Base-by-base conservation (phyloP, 2,113 vertebrate species). In the Athene cunicularia region DNA sequence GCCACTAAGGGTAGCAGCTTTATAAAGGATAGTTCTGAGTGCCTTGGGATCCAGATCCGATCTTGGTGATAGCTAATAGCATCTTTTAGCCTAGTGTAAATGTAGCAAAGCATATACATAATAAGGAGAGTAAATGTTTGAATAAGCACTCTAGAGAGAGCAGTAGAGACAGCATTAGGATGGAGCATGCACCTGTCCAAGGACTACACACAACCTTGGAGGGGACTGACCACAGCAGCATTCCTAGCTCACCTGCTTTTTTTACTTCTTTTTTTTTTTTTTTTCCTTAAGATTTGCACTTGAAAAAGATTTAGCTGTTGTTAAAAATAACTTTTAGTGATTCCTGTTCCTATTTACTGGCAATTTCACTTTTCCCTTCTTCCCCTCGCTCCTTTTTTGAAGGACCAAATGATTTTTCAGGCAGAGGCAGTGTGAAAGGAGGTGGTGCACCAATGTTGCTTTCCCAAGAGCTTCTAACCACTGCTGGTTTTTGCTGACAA, bases 381-480 rank as follows among this genome's bases (percentile, higher is more conserved):
- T 53, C 76, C 30, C 14, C 23, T 63, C 6, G 15, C 3, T 5
- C 13, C 13, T 5, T 68, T 50, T 72, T 27, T 62, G 55, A 87
- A 64, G n/a, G 32, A 43, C 8, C 3, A 55, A 80, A 53, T 0
- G 1, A 49, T 74, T 81, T 74, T 39, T 58, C 32, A 59, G 28
- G 52, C 71, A 71, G 50, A 52, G 45, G 28, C 41, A n/a, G 8
- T 22, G 32, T 26, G 35, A 58, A 33, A 50, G 17, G 19, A 80
- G 7, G 5, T 22, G 22, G 30, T 32, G 16, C 45, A 41, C 1
- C 2, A 45, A 50, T 3, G 18, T 0, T 0, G 23, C 9, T 33
- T 84, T 63, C 52, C 71, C 28, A 73, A 63, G 52, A 62, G 41
- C 32, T 60, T 76, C 19, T 66, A n/a, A 52, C 17, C 17, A 32